Evolutionary conservation across 2,113 vertebrate genomes (phyloP), one percentile per base, ranked within the genome.

Genomic region (Forbesichthys papilliferus): DNA sequence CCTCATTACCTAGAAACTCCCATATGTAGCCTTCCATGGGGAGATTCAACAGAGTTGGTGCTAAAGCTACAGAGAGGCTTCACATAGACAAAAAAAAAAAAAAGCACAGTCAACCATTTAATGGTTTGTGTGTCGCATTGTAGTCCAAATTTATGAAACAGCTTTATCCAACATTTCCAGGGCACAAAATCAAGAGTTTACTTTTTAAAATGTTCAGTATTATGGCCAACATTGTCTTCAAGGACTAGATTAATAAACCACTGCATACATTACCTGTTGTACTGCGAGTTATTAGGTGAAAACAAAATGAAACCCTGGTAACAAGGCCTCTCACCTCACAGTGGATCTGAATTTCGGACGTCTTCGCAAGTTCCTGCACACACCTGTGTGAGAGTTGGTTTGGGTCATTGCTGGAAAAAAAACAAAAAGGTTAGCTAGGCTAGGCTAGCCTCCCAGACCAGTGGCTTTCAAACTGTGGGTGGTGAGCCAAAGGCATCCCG

Each of bases 1-100:
- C 88, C 56, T 86, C 66, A 0, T 86, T 75, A 33, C 52, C 90
- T 80, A 85, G 81, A 52, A 88, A 91, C 74, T 92, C 85, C 89
- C 89, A 92, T 72, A n/a, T 81, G 56, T 16, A 63, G 9, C 34
- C 51, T 60, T 33, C 51, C 34, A 33, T 53, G n/a, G 74, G 3
- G 12, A 20, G 65, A 47, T 66, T 63, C 13, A 60, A 14, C 33
- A 71, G 42, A n/a, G 61, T 36, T 4, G 48, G 16, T 9, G 4
- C 58, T 34, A 52, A 56, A 11, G 55, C 33, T 6, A 63, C 16
- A 53, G 2, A 0, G 56, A 61, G 5, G 52, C 76, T 82, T 72
- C 13, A 27, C n/a, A 20, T n/a, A 73, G 20, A 56, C 9, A n/a
- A 12, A 57, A 57, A 5, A 4, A 48, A 20, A 51, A 27, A 27